Evolutionary conservation across 2,113 vertebrate species (phyloP).

Genomic region (Hemibagrus wyckioides): DNA sequence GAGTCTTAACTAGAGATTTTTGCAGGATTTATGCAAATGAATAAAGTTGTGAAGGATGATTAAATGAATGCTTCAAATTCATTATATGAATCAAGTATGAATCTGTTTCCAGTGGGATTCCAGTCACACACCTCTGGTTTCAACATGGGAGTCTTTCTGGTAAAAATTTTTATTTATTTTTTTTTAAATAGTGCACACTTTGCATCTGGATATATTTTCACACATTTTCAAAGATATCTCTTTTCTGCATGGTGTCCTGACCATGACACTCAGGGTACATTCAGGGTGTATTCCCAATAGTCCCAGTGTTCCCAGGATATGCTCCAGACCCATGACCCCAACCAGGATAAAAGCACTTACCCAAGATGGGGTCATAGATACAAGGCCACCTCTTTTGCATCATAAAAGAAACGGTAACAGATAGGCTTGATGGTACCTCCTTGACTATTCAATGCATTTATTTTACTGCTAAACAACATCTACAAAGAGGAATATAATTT

Average conservation of each 20-base stretch:
- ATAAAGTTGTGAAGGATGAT: not conserved
- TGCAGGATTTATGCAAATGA: no score
- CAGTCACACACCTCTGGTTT: not conserved
- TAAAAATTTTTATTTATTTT: not conserved
- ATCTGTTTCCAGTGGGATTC: not conserved
- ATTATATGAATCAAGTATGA: not conserved
- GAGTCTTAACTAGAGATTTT: not conserved
- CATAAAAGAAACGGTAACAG: not conserved
- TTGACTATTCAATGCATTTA: not conserved
- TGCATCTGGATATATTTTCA: not conserved
- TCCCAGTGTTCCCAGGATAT: not conserved
- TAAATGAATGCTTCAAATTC: not conserved
- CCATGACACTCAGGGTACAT: not conserved
- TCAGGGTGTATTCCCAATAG: not conserved
- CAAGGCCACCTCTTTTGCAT: not conserved
- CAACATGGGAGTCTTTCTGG: not conserved
- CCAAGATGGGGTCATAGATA: not conserved
- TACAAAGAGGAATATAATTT: not conserved
- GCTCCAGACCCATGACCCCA: not conserved
- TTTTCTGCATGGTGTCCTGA: not conserved
- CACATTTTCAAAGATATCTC: not conserved
- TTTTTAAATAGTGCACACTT: not conserved
- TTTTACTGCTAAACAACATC: constrained; percentile 8
- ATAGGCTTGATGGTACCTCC: not conserved
- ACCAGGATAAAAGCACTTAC: not conserved